A percentile compares a stretch with the other conserved stretches of the same genome.
Evolutionary conservation across 2,797 vertebrate genomes (phyloP).

Genomic region (Meriones psammophilus): DNA sequence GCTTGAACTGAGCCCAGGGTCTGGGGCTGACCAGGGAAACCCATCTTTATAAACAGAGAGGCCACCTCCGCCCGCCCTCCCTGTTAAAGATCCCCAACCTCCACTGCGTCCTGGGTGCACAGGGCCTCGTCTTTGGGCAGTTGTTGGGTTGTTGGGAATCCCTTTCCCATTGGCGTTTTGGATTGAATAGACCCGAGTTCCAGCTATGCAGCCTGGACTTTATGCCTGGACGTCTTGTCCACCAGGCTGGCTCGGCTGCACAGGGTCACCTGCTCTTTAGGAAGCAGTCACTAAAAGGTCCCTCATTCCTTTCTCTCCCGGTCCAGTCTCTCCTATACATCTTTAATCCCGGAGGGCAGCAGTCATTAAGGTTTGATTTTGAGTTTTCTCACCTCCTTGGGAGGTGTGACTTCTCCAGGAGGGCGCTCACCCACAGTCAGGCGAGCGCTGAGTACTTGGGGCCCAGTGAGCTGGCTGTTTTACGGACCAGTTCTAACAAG

Average conservation of each 20-base stretch:
- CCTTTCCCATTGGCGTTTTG: neutral
- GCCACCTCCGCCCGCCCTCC: neutral
- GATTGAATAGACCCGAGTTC: neutral
- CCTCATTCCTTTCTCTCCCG: neutral
- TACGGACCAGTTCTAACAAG: constrained; percentile 31
- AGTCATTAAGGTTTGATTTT: constrained; percentile 8
- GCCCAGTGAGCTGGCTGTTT: neutral
- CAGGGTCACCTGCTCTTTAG: neutral
- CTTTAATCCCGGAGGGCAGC: neutral
- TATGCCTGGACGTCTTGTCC: neutral
- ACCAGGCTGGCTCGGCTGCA: neutral
- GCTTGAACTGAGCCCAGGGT: neutral
- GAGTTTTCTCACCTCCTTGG: constrained; percentile 28
- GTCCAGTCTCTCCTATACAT: neutral
- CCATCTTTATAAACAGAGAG: neutral
- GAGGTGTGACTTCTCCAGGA: neutral
- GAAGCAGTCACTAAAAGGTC: neutral
- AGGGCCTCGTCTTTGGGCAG: neutral
- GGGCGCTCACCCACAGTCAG: neutral
- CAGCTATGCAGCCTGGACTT: neutral
- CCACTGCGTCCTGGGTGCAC: neutral
- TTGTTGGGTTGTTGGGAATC: constrained; percentile 2
- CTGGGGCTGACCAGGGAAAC: neutral
- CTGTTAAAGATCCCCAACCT: neutral
- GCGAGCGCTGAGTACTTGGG: neutral